Base-by-base conservation (phyloP, 2,113 vertebrate species). In the Oreochromis spilurus region DNA sequence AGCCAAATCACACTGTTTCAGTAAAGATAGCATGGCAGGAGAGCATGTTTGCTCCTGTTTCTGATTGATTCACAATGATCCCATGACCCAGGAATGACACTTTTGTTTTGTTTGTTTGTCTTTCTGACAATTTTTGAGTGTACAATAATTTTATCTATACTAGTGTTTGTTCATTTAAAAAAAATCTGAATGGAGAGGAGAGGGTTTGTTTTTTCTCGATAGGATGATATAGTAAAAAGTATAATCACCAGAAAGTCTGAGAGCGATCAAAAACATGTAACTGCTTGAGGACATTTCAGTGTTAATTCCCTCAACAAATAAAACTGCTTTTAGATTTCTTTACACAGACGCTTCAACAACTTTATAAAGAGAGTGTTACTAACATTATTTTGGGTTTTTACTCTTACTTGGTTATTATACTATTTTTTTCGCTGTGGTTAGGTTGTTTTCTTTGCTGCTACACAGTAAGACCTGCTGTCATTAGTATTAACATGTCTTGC, bases 1-100 rank as follows among this genome's bases (percentile, higher is more conserved):
- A 83, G 93, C 91, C 84, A 90, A 79, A 79, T 58, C 57, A 53
- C 84, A 92, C 93, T 96, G 90, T 93, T 93, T 92, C 65, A 54
- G 29, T 14, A 21, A 79, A 57, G 62, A 58, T 14, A 6, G 26
- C 40, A n/a, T 45, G 58, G 65, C 79, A 72, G 7, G 60, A 67
- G 43, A 78, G 54, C 93, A 67, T 67, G 90, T 89, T 88, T 55
- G 78, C 48, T 93, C 91, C 36, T 91, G 92, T 92, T 83, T 16
- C n/a, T 31, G 34, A 81, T 72, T 84, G 65, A 81, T 88, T 62
- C 43, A 83, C 79, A 83, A 58, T 84, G 43, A 91, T 89, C 13
- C 54, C 12, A 83, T 12, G 10, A 67, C 60, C 5, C n/a, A 89
- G 82, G 87, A 92, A 92, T 88, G 84, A 53, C 65, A 9, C 6